A percentile compares a stretch with the other conserved stretches of the same genome.
phyloP scores from a whole-genome alignment of 2,797 vertebrate genomes.

The Dipus sagitta region DNA sequence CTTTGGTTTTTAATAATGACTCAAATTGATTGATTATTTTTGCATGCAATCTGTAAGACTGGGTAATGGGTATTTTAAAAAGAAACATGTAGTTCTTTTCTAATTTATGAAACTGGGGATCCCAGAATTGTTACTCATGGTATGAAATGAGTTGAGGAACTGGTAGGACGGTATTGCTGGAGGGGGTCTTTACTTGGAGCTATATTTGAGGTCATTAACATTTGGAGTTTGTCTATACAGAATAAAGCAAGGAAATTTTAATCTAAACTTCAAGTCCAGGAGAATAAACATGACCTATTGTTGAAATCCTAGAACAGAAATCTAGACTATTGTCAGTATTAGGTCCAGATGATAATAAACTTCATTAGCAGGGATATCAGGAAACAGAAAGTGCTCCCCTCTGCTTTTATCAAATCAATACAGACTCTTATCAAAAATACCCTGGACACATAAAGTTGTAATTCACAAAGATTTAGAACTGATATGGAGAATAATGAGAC shows the following conservation, averaged over 20 bases:
- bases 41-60: not conserved
- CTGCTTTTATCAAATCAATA: not conserved
- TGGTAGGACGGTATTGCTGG: not conserved
- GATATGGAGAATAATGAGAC: not conserved
- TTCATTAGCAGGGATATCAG: not conserved
- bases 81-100: not conserved
- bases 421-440: not conserved
- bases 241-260: constrained; percentile 5
- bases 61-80: not conserved
- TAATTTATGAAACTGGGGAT: not conserved
- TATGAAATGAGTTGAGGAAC: not conserved
- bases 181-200: not conserved
- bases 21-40: not conserved
- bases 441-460: not conserved
- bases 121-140: not conserved
- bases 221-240: not conserved
- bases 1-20: not conserved
- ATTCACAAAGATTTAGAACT: not conserved
- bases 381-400: not conserved
- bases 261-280: not conserved
- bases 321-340: not conserved
- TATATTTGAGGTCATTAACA: not conserved
- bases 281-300: not conserved
- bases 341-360: not conserved
- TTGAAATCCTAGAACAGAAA: constrained; percentile 24